Conservation (phyloP, 2,888 invertebrate genomes). For the Ecliptopera silaceata region DNA sequence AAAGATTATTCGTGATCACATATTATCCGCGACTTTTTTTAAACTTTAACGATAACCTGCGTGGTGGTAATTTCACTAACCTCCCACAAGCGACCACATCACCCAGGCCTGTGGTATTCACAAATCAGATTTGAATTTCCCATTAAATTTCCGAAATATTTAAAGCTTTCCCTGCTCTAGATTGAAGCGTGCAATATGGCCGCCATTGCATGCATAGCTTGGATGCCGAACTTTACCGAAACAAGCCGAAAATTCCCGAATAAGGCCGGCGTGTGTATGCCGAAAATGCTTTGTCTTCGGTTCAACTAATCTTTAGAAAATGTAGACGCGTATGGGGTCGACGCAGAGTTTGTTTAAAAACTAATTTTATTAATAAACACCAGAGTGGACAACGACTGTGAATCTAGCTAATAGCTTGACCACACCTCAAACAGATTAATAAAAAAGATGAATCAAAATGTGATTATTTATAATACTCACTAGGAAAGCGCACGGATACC, state of each 20-base stretch:
- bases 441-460: too few species aligned
- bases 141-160: constrained; percentile 14
- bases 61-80: not conserved
- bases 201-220: constrained; percentile 36
- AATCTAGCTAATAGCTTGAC: too few species aligned
- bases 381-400: too few species aligned
- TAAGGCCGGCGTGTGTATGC: constrained; percentile 14
- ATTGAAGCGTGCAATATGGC: constrained; percentile 27
- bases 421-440: too few species aligned
- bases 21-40: not conserved
- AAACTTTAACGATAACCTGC: not conserved
- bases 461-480: too few species aligned
- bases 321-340: not conserved
- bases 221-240: constrained; percentile 28
- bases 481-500: too few species aligned
- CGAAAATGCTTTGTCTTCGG: constrained; percentile 29
- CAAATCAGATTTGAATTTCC: not conserved
- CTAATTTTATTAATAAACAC: too few species aligned
- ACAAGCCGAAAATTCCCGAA: constrained; percentile 27
- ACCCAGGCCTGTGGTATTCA: not conserved
- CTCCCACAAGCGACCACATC: not conserved
- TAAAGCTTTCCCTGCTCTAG: not conserved
- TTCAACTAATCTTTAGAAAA: constrained; percentile 7
- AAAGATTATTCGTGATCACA: too few species aligned
- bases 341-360: not conserved